Evolutionary conservation across 2,113 vertebrate species (phyloP), one percentile per base, ranked within the genome.

Genomic region (Malurus melanocephalus): DNA sequence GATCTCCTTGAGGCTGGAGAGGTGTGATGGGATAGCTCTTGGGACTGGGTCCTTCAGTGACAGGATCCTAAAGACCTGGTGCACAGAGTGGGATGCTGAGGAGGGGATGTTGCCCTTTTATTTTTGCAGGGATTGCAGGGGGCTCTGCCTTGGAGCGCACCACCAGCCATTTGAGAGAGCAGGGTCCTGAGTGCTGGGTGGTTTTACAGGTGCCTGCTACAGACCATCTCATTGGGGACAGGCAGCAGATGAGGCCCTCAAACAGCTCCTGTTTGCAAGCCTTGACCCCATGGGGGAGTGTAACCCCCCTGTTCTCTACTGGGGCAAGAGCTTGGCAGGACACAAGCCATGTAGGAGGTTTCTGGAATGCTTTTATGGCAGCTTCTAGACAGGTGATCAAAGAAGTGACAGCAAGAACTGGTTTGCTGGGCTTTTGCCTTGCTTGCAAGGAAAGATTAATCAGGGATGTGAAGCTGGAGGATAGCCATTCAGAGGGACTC

Each of bases 211-310:
- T 69, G 33, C 45, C 27, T 84, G 55, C 49, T 64, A 3, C 42
- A 40, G 51, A 19, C 8, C 2, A 8, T 23, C 11, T 60, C 30
- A 24, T 5, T 22, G 23, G 65, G 21, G 68, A 51, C 64, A 49
- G 48, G 46, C 13, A 48, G 7, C 13, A 48, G 3, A 30, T 12
- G 21, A 66, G 30, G 35, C 17, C 24, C n/a, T 84, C n/a, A n/a
- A 2, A 32, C 10, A 48, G 0, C 18, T 79, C 71, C 11, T 56
- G 7, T 48, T 71, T 19, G 22, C 42, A 69, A 20, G 7, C n/a
- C 32, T 28, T 0, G 0, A 6, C 45, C 30, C 28, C 3, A 3
- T 35, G 33, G 52, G 28, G 30, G 23, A 28, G 3, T 75, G 66
- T 7, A 75, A 35, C 17, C 6, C 14, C 4, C 14, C 22, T 78